Conservation (phyloP, 2,888 invertebrate genomes). For the Oconnorella tubifera region DNA sequence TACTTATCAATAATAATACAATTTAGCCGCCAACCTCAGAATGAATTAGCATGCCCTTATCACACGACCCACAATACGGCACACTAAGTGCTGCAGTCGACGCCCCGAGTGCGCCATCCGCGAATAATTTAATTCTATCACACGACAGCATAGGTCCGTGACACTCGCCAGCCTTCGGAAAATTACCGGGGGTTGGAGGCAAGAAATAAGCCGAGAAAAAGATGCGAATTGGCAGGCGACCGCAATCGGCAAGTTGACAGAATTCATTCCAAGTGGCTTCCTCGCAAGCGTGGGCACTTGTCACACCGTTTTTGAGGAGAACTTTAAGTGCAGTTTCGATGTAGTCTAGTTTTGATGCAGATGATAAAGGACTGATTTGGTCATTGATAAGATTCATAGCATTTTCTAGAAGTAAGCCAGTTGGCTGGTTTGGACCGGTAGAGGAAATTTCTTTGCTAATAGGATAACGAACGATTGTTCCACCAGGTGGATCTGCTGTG, state of each 20-base stretch:
- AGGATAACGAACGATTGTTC: constrained; percentile 28
- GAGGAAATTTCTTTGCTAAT: constrained; percentile 24
- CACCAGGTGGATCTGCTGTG: constrained; percentile 26
- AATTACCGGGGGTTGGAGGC: constrained; percentile 5
- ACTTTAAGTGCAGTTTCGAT: constrained; percentile 19
- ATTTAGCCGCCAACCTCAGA: no score
- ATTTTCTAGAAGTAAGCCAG: constrained; percentile 28
- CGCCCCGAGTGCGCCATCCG: constrained; percentile 33
- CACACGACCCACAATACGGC: constrained; percentile 21
- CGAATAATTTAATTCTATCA: constrained; percentile 32
- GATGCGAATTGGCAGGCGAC: constrained; percentile 31
- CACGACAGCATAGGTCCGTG: constrained; percentile 25
- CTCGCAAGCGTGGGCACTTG: constrained; percentile 34
- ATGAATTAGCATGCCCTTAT: constrained; percentile 24
- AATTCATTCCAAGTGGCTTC: constrained; percentile 29
- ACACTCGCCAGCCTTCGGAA: constrained; percentile 22
- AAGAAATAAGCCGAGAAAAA: constrained; percentile 27
- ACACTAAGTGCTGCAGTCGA: constrained; percentile 34
- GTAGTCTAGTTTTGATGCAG: constrained; percentile 15
- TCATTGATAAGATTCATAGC: constrained; percentile 15
- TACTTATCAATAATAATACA: no score
- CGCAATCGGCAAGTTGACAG: constrained; percentile 25
- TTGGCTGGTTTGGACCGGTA: no score
- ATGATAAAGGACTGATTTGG: background rate
- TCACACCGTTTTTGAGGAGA: constrained; percentile 30